Percentiles rank a stretch among this genome's conserved stretches.
These are phyloP conservation scores for Athalia circularis DNA, from an alignment of 2,888 invertebrate species.

Conservation along the genomic window DNA sequence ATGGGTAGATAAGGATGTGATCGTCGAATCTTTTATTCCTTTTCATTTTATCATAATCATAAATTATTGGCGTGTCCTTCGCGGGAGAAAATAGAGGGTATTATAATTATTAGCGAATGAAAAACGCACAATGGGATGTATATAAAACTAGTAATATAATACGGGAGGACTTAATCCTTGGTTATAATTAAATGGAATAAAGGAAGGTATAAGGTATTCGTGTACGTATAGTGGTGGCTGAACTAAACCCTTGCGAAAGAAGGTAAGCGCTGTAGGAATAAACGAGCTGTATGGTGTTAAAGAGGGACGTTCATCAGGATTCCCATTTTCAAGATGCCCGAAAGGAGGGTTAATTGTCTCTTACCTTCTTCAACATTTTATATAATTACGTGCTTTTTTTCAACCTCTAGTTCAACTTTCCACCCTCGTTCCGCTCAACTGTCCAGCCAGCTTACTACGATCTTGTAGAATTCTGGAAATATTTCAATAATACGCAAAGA, in stretches of 20 bases:
- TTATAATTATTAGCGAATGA: no score
- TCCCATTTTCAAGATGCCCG: slow-evolving; percentile 34
- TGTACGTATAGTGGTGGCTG: background rate
- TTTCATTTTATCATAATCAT: no score
- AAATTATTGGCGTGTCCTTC: no score
- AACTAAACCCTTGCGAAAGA: slow-evolving; percentile 31
- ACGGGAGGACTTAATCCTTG: slow-evolving; percentile 15
- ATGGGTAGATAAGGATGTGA: no score
- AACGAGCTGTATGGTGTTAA: slow-evolving; percentile 1
- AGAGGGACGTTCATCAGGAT: slow-evolving; percentile 38
- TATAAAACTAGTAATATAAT: background rate
- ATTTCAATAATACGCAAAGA: no score
- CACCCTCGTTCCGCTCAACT: no score
- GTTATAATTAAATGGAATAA: slow-evolving; percentile 36
- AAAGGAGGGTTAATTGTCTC: slow-evolving; percentile 26
- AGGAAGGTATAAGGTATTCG: slow-evolving; percentile 20
- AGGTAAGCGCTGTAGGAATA: background rate
- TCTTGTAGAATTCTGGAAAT: no score
- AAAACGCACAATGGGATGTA: no score
- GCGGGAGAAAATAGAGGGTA: no score
- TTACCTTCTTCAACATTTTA: slow-evolving; percentile 31
- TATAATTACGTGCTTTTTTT: slow-evolving; percentile 19
- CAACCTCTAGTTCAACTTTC: no score
- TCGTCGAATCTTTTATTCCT: no score
- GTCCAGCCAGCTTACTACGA: no score